Conservation (phyloP, 2,113 vertebrate genomes). For the Bubo blakistoni region DNA sequence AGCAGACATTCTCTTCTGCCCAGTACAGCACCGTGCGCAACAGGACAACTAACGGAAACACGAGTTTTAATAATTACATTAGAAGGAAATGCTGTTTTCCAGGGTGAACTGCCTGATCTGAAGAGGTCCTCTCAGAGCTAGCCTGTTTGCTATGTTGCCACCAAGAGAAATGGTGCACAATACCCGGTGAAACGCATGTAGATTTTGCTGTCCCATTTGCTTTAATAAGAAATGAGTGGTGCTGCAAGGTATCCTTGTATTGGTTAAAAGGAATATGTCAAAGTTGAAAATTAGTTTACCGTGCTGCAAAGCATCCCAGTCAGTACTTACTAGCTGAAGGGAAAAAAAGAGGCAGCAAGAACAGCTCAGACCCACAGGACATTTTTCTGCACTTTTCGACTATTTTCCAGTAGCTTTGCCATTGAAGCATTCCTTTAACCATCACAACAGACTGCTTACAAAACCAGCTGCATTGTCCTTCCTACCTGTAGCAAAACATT, state of each 20-base stretch:
- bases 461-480: neutral
- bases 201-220: neutral
- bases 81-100: neutral
- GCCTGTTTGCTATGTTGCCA: neutral
- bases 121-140: neutral
- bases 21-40: neutral
- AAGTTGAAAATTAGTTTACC: neutral
- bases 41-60: neutral
- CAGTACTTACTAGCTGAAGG: neutral
- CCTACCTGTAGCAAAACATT: neutral
- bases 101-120: neutral
- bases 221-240: neutral
- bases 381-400: conserved; percentile 5
- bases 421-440: neutral
- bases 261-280: neutral
- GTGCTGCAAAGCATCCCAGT: neutral
- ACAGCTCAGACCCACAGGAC: neutral
- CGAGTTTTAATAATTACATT: neutral
- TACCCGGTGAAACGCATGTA: accelerated
- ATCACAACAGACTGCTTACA: conserved; percentile 10
- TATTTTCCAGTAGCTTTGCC: conserved; percentile 39
- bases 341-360: neutral
- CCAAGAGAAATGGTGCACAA: neutral
- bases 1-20: neutral
- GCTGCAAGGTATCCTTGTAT: neutral